Percentiles rank a stretch among this genome's conserved stretches.
Conservation (phyloP, 2,797 vertebrate genomes). For the Ambastaia sidthimunki region DNA sequence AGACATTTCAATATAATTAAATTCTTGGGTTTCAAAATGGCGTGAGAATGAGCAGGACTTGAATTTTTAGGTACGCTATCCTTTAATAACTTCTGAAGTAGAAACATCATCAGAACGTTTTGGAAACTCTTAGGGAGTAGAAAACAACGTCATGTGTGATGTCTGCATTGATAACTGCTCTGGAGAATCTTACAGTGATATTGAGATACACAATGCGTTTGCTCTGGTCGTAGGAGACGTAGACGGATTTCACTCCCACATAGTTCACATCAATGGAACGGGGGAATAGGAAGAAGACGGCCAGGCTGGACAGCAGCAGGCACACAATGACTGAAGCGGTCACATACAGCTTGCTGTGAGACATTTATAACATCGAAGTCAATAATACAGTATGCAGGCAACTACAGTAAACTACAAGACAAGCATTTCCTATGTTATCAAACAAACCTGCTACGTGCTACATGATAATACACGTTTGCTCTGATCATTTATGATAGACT, state of each 20-base stretch:
- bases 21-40: background rate
- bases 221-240: constrained; percentile 84
- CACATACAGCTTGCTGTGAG: constrained; percentile 92
- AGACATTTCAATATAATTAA: background rate
- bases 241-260: constrained; percentile 92
- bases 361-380: background rate
- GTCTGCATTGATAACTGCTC: background rate
- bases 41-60: background rate
- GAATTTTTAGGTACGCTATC: background rate
- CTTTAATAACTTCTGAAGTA: background rate
- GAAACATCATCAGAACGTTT: background rate
- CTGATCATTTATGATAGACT: too few species aligned
- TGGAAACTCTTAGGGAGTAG: background rate
- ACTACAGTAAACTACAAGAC: too few species aligned
- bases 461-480: too few species aligned
- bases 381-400: background rate
- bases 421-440: too few species aligned
- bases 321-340: constrained; percentile 90
- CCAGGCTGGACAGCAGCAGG: constrained; percentile 91
- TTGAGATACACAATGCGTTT: constrained; percentile 92
- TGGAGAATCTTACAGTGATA: constrained; percentile 84
- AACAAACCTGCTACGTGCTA: background rate
- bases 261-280: constrained; percentile 94
- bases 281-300: constrained; percentile 96
- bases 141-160: background rate